Evolutionary conservation across 2,888 invertebrate genomes (phyloP).

Genomic region (Mimas tiliae): DNA sequence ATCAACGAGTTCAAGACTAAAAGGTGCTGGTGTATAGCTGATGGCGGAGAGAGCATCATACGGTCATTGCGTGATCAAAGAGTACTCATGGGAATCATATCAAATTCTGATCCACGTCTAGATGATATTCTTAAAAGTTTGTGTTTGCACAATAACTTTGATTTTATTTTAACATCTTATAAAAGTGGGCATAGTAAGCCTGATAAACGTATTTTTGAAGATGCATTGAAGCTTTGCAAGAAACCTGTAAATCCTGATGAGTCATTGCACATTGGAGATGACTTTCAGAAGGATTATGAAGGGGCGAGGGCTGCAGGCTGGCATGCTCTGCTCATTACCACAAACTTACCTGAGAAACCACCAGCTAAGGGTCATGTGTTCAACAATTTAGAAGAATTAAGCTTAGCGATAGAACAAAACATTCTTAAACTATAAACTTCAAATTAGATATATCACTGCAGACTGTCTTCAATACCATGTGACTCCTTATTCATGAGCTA

Average conservation of each 20-base stretch:
- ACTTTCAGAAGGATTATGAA: slow-evolving; percentile 89
- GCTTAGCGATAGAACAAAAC: slow-evolving; percentile 46
- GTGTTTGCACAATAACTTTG: slow-evolving; percentile 88
- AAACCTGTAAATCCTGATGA: slow-evolving; percentile 80
- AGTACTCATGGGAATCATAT: slow-evolving; percentile 89
- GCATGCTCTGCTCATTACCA: slow-evolving; percentile 84
- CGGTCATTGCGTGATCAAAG: slow-evolving; percentile 79
- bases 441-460: neutral
- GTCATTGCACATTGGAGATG: slow-evolving; percentile 94
- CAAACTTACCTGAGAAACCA: slow-evolving; percentile 41
- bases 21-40: slow-evolving; percentile 88
- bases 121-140: slow-evolving; percentile 87
- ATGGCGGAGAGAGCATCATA: slow-evolving; percentile 88
- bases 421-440: slow-evolving; percentile 43
- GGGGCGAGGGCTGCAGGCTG: slow-evolving; percentile 91
- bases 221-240: slow-evolving; percentile 82
- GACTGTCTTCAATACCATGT: neutral
- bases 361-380: slow-evolving; percentile 55
- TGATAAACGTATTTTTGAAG: slow-evolving; percentile 87
- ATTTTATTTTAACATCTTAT: slow-evolving; percentile 93
- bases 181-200: slow-evolving; percentile 91
- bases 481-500: no score
- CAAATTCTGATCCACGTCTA: slow-evolving; percentile 95
- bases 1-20: slow-evolving; percentile 89
- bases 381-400: slow-evolving; percentile 58